Evolutionary conservation across 2,113 vertebrate genomes (phyloP), one percentile per base, ranked within the genome.

Genomic region (Chionis minor): DNA sequence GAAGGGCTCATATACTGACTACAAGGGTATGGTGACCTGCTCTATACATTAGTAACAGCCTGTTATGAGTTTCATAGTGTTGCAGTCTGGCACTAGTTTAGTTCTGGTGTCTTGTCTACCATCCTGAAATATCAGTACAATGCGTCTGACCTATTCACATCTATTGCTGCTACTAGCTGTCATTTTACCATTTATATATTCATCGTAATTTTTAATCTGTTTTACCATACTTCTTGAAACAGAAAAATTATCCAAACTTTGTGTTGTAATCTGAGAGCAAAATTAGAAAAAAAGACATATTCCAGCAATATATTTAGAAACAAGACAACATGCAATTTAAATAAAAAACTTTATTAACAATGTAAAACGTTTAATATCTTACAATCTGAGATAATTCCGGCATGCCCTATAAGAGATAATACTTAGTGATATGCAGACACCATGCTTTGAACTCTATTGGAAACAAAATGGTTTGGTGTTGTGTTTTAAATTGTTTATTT

Each of bases 261-360:
- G 88, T 69, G 72, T 74, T 86, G 56, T 66, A 94, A 74, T 91
- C 75, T n/a, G 33, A 91, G 75, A 84, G 35, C 30, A 70, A 70
- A 24, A 82, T 40, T 49, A 59, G n/a, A 56, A 47, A 69, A 44
- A 40, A 28, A 42, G 27, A 72, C 74, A 94, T 84, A 80, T 94
- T 83, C 38, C 81, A 82, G 85, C 75, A 94, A 96, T 82, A 79
- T 97, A 92, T 94, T 92, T 95, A 97, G 93, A 96, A 93, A 92
- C 63, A 87, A 96, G 90, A 96, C 55, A 92, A 51, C 17, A 71
- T 35, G 96, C 96, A 65, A 82, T 98, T 98, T 98, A 98, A 98
- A 98, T 98, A 98, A 98, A 98, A 99, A 98, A 97, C 70, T 98
- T 99, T 99, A 99, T 99, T 99, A 98, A 99, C 98, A 99, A 99